These are phyloP conservation scores for Scaptodrosophila latifasciaeformis DNA, from an alignment of 2,888 invertebrate species.

Conservation along the genomic window DNA sequence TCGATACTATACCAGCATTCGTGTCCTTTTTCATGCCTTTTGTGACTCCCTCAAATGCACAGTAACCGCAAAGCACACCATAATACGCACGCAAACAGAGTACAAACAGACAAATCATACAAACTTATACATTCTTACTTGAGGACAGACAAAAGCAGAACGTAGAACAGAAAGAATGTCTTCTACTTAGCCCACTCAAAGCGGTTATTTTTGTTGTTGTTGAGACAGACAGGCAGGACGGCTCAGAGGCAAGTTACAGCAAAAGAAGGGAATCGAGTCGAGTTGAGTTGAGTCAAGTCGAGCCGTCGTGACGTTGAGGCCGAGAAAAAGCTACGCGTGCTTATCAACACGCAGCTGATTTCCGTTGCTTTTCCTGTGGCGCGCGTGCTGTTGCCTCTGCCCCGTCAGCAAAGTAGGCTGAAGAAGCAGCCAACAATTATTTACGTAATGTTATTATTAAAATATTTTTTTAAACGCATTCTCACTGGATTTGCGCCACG, in stretches of 20 bases:
- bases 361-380: constrained; percentile 65
- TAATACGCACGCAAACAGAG: constrained; percentile 61
- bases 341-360: constrained; percentile 70
- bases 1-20: too few relatives aligned
- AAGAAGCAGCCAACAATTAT: constrained; percentile 63
- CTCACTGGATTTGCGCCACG: constrained; percentile 60
- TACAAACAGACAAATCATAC: constrained; percentile 22
- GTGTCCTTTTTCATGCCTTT: constrained; percentile 1
- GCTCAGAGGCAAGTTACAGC: too few relatives aligned
- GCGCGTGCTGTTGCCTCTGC: constrained; percentile 40
- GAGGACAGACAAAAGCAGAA: too few relatives aligned
- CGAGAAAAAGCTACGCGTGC: constrained; percentile 36
- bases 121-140: too few relatives aligned
- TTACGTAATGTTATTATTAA: constrained; percentile 72
- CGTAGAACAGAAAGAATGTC: too few relatives aligned
- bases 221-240: too few relatives aligned
- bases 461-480: constrained; percentile 69
- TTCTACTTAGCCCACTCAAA: too few relatives aligned
- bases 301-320: too few relatives aligned
- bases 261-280: too few relatives aligned
- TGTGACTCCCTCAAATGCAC: constrained; percentile 26
- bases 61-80: constrained; percentile 59
- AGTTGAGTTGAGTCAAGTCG: too few relatives aligned
- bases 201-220: too few relatives aligned
- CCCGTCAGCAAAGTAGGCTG: constrained; percentile 6